A percentile compares a stretch with the other conserved stretches of the same genome.
These are phyloP conservation scores for Drosophila pandora DNA, from an alignment of 1,140 invertebrate species.

Conservation along the genomic window DNA sequence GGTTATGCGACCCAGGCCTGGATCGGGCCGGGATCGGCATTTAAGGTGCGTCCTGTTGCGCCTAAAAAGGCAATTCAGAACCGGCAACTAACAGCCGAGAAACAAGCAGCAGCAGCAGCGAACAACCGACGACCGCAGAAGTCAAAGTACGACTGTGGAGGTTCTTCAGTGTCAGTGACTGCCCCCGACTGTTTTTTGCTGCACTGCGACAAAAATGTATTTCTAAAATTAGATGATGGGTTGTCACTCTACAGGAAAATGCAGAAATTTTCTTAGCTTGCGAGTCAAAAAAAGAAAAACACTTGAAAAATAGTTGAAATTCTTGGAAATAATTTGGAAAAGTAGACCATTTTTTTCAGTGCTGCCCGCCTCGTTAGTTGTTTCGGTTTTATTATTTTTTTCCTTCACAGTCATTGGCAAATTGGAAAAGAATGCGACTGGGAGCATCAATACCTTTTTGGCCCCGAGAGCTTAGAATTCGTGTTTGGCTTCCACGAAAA, in stretches of 20 bases:
- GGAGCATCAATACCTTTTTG: conserved; percentile 38
- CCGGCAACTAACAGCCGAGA: conserved; percentile 23
- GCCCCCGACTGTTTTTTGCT: conserved; percentile 26
- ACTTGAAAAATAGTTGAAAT: neutral
- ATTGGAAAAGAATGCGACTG: conserved; percentile 40
- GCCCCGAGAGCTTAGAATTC: conserved; percentile 30
- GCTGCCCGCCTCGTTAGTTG: neutral
- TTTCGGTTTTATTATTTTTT: conserved; percentile 20
- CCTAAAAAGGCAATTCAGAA: conserved; percentile 55
- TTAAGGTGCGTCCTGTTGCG: conserved; percentile 77
- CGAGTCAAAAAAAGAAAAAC: neutral
- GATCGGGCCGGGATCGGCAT: conserved; percentile 35
- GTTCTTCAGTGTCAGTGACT: conserved; percentile 43
- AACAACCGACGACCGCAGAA: conserved; percentile 51
- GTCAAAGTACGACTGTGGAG: conserved; percentile 70
- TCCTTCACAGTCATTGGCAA: conserved; percentile 33
- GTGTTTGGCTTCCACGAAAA: conserved; percentile 52
- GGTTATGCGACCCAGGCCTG: conserved; percentile 31
- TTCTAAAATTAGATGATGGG: neutral
- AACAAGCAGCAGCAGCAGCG: conserved; percentile 8
- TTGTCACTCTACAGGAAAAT: neutral
- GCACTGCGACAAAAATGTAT: conserved; percentile 19
- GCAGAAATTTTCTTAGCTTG: neutral
- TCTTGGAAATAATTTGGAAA: neutral
- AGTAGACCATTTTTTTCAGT: conserved; percentile 5